phyloP scores from a whole-genome alignment of 2,113 vertebrate genomes.

The Chauna torquata region DNA sequence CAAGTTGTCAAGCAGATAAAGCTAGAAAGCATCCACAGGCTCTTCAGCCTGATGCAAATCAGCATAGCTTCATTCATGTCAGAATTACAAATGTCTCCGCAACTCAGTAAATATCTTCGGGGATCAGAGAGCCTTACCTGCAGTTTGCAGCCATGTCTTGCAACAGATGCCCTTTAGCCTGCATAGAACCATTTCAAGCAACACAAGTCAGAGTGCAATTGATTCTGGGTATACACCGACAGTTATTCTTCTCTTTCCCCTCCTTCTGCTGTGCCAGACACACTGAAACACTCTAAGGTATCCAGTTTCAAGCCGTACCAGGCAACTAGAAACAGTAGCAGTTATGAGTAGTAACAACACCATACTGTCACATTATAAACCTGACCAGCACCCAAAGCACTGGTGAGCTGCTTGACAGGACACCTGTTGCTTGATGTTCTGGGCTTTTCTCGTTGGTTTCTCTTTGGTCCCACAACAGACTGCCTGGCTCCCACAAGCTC shows the following conservation, averaged over 20 bases:
- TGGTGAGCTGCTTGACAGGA: neutral
- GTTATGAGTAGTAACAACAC: neutral
- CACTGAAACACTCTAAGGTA: neutral
- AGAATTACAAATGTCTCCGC: neutral
- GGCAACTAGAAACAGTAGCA: neutral
- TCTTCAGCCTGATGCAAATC: neutral
- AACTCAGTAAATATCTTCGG: neutral
- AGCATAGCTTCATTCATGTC: neutral
- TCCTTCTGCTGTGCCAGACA: neutral
- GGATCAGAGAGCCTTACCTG: neutral
- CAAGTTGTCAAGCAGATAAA: slow-evolving; percentile 21
- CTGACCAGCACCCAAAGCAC: neutral
- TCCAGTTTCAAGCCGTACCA: neutral
- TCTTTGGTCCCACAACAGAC: too few species aligned
- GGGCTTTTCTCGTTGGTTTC: neutral
- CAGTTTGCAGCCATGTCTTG: neutral
- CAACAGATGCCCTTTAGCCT: neutral
- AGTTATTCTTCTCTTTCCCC: accelerated
- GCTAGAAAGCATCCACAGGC: neutral
- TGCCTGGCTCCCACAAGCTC: neutral
- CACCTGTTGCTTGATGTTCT: neutral
- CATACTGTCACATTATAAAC: neutral
- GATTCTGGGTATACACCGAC: neutral
- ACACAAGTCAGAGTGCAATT: neutral
- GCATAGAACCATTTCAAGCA: neutral